Evolutionary conservation across 2,797 vertebrate genomes (phyloP), one percentile per base, ranked within the genome.

Genomic region (Phoeniculus purpureus): DNA sequence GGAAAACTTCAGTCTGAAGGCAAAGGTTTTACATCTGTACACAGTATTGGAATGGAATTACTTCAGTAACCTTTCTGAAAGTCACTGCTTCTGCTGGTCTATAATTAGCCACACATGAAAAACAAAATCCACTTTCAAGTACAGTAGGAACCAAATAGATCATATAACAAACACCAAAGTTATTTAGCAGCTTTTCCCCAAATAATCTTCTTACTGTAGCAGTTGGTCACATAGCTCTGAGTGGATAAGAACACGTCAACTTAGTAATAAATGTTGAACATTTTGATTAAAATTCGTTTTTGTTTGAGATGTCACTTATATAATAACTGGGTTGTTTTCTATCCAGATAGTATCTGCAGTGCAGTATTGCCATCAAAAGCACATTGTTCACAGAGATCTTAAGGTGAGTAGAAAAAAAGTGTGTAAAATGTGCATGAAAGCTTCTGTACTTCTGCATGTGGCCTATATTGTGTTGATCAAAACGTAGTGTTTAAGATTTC

Each of bases 351-450:
- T 99, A 59, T 99, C 99, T 83, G 99, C 99, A 72, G 99, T 99
- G 97, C 99, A 99, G 97, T 99, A 99, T 97, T 99, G 99, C 96
- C 99, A 99, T 97, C 99, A 99, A 96, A 99, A 99, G 97, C 98
- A 98, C 97, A 99, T 99, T 72, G 99, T 99, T 94, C 99, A 99
- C 96, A 97, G 99, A 98, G 99, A 99, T 97, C 98, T 99, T 91
- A 99, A 99, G 98, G 99, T 99, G 97, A 98, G 98, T 93, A 81
- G 29, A 16, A n/a, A 60, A 37, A 81, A 87, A 54, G 13, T 7
- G 4, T 15, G 6, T 80, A 23, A 56, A 31, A 7, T 27, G 7
- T 81, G 31, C 85, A n/a, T 82, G 51, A 75, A 77, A 76, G 29
- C 72, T 60, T 79, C 27, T 54, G 6, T 86, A 67, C 47, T 47